These are phyloP conservation scores for Netelia melanura DNA, from an alignment of 2,888 invertebrate genomes.

Conservation along the genomic window DNA sequence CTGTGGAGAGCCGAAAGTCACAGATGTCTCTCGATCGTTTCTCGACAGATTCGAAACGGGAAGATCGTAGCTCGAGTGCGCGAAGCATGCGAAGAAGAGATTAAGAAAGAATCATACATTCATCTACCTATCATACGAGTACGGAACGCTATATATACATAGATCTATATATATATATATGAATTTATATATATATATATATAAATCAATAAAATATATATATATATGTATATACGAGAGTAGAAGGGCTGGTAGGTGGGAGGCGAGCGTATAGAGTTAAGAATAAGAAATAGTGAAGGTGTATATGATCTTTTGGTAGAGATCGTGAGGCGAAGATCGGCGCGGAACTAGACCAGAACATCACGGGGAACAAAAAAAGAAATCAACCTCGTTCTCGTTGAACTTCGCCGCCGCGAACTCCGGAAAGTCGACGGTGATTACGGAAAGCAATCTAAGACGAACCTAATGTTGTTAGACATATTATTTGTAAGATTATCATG, in stretches of 20 bases:
- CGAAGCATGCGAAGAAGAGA: conserved; percentile 27
- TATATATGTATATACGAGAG: conserved; percentile 13
- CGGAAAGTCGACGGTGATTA: conserved; percentile 80
- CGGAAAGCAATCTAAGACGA: conserved; percentile 83
- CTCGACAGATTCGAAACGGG: conserved; percentile 26
- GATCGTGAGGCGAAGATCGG: conserved; percentile 70
- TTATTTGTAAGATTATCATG: conserved; percentile 82
- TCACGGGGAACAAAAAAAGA: neutral
- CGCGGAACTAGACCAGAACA: conserved; percentile 33
- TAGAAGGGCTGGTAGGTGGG: conserved; percentile 40
- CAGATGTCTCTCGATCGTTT: conserved; percentile 37
- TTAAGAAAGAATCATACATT: conserved; percentile 61
- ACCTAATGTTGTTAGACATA: conserved; percentile 83
- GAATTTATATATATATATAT: conserved; percentile 22
- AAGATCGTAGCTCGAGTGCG: conserved; percentile 17
- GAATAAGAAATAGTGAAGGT: conserved; percentile 74
- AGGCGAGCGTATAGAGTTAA: conserved; percentile 61
- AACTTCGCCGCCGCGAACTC: conserved; percentile 67
- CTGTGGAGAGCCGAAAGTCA: conserved; percentile 45
- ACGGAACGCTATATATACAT: conserved; percentile 62
- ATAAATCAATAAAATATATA: conserved; percentile 21
- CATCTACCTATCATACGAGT: conserved; percentile 75
- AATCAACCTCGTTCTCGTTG: conserved; percentile 28
- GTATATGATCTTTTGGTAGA: conserved; percentile 77
- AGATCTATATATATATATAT: conserved; percentile 21